Evolutionary conservation across 1,140 invertebrate species (phyloP).

Genomic region (Littorina saxatilis): DNA sequence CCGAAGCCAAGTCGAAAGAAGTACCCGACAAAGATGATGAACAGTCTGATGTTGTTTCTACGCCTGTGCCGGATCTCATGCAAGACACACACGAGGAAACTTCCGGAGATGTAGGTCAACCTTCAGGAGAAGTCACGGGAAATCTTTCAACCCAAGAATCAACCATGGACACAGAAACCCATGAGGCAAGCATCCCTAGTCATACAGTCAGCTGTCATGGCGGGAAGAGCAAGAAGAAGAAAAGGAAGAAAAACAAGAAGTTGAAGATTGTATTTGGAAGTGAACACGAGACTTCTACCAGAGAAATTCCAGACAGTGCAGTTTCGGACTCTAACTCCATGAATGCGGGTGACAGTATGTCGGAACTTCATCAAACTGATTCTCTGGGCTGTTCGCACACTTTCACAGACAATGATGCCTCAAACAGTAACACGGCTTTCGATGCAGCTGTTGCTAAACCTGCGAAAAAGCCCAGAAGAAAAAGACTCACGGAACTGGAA

Average conservation of each 20-base stretch:
- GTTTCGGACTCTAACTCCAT: background rate
- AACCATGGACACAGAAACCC: too few relatives aligned
- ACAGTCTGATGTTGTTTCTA: background rate
- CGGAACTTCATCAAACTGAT: background rate
- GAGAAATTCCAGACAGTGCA: slow-evolving; percentile 1
- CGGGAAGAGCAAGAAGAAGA: background rate
- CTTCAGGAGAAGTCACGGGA: background rate
- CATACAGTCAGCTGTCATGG: background rate
- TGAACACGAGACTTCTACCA: background rate
- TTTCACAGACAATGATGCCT: background rate
- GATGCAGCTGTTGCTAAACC: background rate
- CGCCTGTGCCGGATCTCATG: background rate
- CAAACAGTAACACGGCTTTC: background rate
- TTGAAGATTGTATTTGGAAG: slow-evolving; percentile 1
- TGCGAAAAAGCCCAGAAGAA: background rate
- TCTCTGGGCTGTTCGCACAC: background rate
- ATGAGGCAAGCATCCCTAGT: too few relatives aligned
- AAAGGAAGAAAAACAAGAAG: slow-evolving; percentile 9
- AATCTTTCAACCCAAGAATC: too few relatives aligned
- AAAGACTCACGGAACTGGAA: background rate
- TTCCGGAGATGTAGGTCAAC: background rate
- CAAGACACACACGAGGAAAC: background rate
- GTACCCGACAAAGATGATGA: background rate
- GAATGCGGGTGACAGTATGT: background rate
- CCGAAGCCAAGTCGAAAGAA: background rate